Percentiles rank a stretch among this genome's conserved stretches.
These are phyloP conservation scores for Hyperopisus bebe DNA, from an alignment of 2,113 vertebrate genomes.

Conservation along the genomic window DNA sequence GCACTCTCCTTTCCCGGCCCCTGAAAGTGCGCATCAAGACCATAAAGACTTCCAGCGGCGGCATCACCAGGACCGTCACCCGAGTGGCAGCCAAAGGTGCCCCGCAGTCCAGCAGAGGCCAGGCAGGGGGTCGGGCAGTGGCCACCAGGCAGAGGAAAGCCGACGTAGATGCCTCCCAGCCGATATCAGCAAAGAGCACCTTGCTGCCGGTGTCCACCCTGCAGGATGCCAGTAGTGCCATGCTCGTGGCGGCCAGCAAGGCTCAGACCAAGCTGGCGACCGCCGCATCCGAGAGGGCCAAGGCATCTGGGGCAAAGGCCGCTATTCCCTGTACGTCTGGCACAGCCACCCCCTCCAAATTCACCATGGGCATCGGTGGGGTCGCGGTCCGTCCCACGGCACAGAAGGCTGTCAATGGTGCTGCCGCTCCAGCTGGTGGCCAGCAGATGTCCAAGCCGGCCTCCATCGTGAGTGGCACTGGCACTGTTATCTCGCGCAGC, in stretches of 20 bases:
- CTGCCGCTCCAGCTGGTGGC: constrained; percentile 27
- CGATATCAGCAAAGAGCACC: constrained; percentile 60
- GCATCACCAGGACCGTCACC: constrained; percentile 74
- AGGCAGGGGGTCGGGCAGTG: constrained; percentile 32
- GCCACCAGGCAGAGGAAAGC: constrained; percentile 36
- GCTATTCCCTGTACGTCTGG: constrained; percentile 36
- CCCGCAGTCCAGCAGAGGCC: constrained; percentile 42
- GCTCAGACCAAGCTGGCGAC: constrained; percentile 67
- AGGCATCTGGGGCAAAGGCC: constrained; percentile 49
- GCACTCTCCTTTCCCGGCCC: constrained; percentile 55
- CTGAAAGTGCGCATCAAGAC: constrained; percentile 94
- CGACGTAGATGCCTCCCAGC: constrained; percentile 63
- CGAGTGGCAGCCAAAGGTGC: constrained; percentile 63
- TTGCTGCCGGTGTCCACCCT: constrained; percentile 65
- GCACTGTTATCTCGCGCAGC: constrained; percentile 80
- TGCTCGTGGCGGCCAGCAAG: constrained; percentile 73
- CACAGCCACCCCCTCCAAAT: constrained; percentile 25
- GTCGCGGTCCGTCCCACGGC: constrained; percentile 42
- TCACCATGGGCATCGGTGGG: constrained; percentile 20
- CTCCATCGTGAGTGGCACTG: constrained; percentile 57
- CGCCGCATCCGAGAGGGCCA: background rate
- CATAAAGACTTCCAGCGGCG: constrained; percentile 76
- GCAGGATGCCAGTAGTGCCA: constrained; percentile 84
- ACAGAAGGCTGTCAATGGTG: constrained; percentile 60
- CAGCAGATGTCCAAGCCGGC: constrained; percentile 55